Evolutionary conservation across 2,888 invertebrate genomes (phyloP).

Genomic region (Lycaena phlaeas): DNA sequence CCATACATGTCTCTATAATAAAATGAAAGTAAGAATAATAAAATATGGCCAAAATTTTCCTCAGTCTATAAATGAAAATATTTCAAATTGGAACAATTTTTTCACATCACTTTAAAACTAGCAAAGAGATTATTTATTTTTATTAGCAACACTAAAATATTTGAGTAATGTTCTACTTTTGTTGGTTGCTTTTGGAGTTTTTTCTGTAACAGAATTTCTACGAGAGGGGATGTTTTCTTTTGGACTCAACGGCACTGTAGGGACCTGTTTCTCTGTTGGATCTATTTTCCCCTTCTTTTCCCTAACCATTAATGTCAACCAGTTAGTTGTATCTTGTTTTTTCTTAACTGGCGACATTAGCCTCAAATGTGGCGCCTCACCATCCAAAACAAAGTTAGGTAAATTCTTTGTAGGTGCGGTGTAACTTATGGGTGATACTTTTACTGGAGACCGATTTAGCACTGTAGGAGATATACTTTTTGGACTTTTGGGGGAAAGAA

Average conservation of each 20-base stretch:
- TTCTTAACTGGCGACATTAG: slow-evolving; percentile 79
- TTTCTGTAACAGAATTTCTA: slow-evolving; percentile 38
- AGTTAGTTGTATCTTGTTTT: slow-evolving; percentile 77
- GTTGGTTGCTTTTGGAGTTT: slow-evolving; percentile 30
- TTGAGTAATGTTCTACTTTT: slow-evolving; percentile 43
- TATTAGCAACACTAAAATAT: slow-evolving; percentile 43
- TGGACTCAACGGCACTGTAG: slow-evolving; percentile 32
- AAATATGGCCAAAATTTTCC: not conserved
- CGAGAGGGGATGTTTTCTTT: slow-evolving; percentile 34
- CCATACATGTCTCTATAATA: too few species aligned
- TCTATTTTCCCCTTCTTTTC: slow-evolving; percentile 26
- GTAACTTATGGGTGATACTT: slow-evolving; percentile 34
- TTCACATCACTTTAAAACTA: not conserved
- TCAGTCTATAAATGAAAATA: not conserved
- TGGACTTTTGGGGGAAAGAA: slow-evolving; percentile 37
- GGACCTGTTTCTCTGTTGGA: slow-evolving; percentile 10
- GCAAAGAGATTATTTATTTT: slow-evolving; percentile 26
- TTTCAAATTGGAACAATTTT: not conserved
- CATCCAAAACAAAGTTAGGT: slow-evolving; percentile 83
- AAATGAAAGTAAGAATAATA: too few species aligned
- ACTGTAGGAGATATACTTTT: slow-evolving; percentile 28
- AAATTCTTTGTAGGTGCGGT: slow-evolving; percentile 78
- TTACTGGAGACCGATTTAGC: slow-evolving; percentile 27
- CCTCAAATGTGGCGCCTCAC: slow-evolving; percentile 82
- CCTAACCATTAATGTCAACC: slow-evolving; percentile 71